Evolutionary conservation across 2,888 invertebrate species (phyloP), one percentile per base, ranked within the genome.

Genomic region (Heliothis peltigera): DNA sequence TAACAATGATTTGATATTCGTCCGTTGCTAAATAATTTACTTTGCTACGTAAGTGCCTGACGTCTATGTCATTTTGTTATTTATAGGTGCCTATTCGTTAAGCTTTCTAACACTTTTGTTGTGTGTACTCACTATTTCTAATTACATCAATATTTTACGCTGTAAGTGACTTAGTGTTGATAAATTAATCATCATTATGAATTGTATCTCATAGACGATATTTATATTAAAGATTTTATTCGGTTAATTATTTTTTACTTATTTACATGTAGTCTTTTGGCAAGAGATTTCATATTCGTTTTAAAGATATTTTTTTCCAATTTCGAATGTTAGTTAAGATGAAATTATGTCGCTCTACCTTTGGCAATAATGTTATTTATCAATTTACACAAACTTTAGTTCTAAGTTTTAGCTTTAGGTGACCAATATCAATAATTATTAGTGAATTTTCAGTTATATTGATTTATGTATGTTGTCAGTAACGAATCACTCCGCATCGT

Each of bases 281-380:
- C n/a, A 39, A n/a, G n/a, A 4, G 39, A 39, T n/a, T 39, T n/a
- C 5, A 5, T 5, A 39, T 39, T 39, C n/a, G 4, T 39, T n/a
- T 39, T 39, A 39, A 39, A 39, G 39, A 39, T 39, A 39, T n/a
- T 39, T 39, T 39, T 39, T 39, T 3, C 15, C 6, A 39, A 39
- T 39, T 39, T 39, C 39, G 15, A 35, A 35, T 35, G 35, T 35
- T 35, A 35, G 17, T 42, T 42, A 42, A 17, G 42, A 17, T 17
- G 7, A n/a, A 42, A 7, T 42, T n/a, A 42, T 35, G 35, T 35
- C 15, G 55, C 46, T 68, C 53, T 43, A 58, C 10, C 56, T 42
- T 70, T 69, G 52, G 62, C 62, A 75, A 69, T 77, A 71, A 61
- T 44, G 59, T 69, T 47, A 59, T 67, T 75, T 60, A 64, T 62